Evolutionary conservation across 2,113 vertebrate genomes (phyloP).

Genomic region (Xiphophorus maculatus): DNA sequence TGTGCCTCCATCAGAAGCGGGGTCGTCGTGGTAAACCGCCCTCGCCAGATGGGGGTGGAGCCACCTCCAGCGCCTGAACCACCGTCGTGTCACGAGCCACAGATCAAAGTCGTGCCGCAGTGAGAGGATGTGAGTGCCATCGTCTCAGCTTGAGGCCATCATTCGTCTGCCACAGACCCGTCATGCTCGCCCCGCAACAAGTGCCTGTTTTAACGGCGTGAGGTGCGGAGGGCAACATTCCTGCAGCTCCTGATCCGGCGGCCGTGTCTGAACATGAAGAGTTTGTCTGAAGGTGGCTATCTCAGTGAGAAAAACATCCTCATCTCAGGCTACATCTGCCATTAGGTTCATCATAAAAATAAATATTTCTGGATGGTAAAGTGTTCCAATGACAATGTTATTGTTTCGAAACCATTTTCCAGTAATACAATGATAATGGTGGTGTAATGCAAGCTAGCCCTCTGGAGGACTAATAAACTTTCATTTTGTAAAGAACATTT

Average conservation of each 20-base stretch:
- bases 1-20: constrained; percentile 20
- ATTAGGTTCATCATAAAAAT: background rate
- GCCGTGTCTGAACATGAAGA: constrained; percentile 58
- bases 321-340: background rate
- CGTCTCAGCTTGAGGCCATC: constrained; percentile 46
- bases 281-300: constrained; percentile 15
- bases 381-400: too few species aligned
- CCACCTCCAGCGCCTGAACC: constrained; percentile 11
- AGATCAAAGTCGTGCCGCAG: constrained; percentile 49
- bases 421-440: too few species aligned
- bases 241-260: constrained; percentile 21
- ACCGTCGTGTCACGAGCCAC: constrained; percentile 17
- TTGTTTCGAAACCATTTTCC: too few species aligned
- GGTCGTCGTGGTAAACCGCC: constrained; percentile 45
- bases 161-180: constrained; percentile 50
- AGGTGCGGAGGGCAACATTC: constrained; percentile 45
- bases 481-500: too few species aligned
- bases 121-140: constrained; percentile 12
- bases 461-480: too few species aligned
- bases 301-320: background rate
- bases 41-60: background rate
- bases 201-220: constrained; percentile 38
- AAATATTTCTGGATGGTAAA: too few species aligned
- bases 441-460: too few species aligned
- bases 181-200: constrained; percentile 38